Base-by-base conservation (phyloP, 2,888 invertebrate species). In the Synanthedon vespiformis region DNA sequence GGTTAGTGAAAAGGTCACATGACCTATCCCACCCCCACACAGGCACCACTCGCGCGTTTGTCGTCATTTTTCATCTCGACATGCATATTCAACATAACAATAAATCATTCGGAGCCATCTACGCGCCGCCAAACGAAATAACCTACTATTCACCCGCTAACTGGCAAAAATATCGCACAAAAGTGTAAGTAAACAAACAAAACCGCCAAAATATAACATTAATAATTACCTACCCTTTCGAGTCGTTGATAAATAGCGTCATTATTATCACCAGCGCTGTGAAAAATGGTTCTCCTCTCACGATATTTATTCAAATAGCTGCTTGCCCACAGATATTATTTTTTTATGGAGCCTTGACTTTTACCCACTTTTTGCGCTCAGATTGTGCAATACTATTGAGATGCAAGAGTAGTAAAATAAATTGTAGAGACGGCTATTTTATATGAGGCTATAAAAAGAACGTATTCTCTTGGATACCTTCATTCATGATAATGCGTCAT, bases 81-180 rank as follows among this genome's bases (percentile, higher is more conserved):
- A 84, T 85, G 85, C 84, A 86, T 87, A 85, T 85, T 87, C 84
- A 86, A 82, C 82, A 70, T 66, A 71, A 82, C 74, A 75, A 86
- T 87, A 85, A 84, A 87, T 87, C 86, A 87, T 77, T 73, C 69
- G 55, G 66, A 72, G 74, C 74, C 69, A 77, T 77, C 74, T 73
- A 68, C 70, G 68, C 72, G 70, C 65, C 69, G 64, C 74, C 75
- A 70, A 76, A 78, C 76, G 74, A 72, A 80, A 80, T 80, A 79
- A 81, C 79, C 79, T 72, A 78, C 76, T 74, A 34, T 76, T 73
- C 71, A 16, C 14, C 67, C 74, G 72, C 71, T 68, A 73, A 72
- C 75, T 65, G 71, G 67, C 63, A 74, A 78, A 80, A 80, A 80
- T 77, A 80, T 73, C 68, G 61, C 66, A 67, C 69, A 67, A 75